Evolutionary conservation across 1,140 invertebrate species (phyloP), one percentile per base, ranked within the genome.

Genomic region (Subanguina moxae): DNA sequence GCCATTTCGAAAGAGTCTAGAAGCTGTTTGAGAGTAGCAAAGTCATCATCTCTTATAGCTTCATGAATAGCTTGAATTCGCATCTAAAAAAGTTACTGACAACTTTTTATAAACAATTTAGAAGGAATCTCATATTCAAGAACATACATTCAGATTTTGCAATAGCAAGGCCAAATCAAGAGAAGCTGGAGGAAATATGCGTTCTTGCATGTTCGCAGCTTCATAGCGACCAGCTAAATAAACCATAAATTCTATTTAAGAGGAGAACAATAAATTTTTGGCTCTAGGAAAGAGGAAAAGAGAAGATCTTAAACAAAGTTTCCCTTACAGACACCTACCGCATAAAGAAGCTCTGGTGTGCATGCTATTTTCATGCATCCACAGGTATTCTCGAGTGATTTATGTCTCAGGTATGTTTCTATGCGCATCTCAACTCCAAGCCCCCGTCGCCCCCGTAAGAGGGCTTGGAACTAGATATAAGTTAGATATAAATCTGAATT

Each of bases 1-100:
- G 91, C 91, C 80, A 94, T 91, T 86, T 93, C 91, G 80, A 90
- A 89, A 65, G 91, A 84, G 85, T 94, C 92, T 74, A 94, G 84
- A 1, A 91, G 88, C 62, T 88, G 88, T 84, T 93, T 90, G 43
- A 94, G 83, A 73, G 90, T 90, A 76, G 89, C 84, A 15, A 52
- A 84, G 78, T 89, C 90, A 17, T 92, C 92, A 78, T 90, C 88
- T 78, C 87, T 87, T 13, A 91, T 89, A 15, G 91, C 90, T 74
- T 88, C 82, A 78, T 94, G 92, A 28, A 94, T 90, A 66, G 88
- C 87, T 69, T 89, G 87, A 66, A 93, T 92, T 86, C 92, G 92
- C 72, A 88, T 88, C 91, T 94, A 78, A 70, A 86, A 13, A 11
- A 45, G 43, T 45, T 45, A n/a, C n/a, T 13, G 43, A 13, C 11